Conservation (phyloP, 1,140 invertebrate species). For the Diuraphis noxia region DNA sequence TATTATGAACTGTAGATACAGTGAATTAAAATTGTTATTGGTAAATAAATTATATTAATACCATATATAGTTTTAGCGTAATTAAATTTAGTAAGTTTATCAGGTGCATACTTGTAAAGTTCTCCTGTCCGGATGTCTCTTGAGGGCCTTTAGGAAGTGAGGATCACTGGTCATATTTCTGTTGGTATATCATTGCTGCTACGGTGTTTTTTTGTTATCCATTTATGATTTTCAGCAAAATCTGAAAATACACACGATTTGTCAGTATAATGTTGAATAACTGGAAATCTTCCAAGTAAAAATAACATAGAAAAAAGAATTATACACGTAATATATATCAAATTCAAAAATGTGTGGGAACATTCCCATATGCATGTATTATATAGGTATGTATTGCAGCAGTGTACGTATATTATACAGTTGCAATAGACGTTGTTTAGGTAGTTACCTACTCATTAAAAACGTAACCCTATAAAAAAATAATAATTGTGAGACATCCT, state of each 20-base stretch:
- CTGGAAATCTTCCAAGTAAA: slow-evolving; percentile 36
- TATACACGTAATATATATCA: background rate
- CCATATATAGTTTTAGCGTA: background rate
- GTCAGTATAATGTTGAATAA: slow-evolving; percentile 30
- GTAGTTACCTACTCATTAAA: slow-evolving; percentile 3
- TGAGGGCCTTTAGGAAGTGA: slow-evolving; percentile 68
- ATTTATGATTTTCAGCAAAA: slow-evolving; percentile 21
- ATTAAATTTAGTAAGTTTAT: background rate
- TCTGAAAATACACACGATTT: slow-evolving; percentile 44
- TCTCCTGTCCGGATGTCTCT: slow-evolving; percentile 67
- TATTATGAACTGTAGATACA: no score
- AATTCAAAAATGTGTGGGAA: slow-evolving; percentile 39
- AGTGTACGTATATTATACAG: slow-evolving; percentile 5
- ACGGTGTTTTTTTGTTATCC: slow-evolving; percentile 21
- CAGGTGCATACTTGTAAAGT: slow-evolving; percentile 64
- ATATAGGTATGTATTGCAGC: background rate
- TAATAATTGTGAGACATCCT: background rate
- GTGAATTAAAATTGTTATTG: background rate
- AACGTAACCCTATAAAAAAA: background rate
- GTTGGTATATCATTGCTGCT: slow-evolving; percentile 57
- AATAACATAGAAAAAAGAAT: slow-evolving; percentile 15
- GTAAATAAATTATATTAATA: background rate
- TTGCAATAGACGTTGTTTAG: slow-evolving; percentile 1
- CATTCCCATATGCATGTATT: slow-evolving; percentile 17
- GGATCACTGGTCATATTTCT: slow-evolving; percentile 63